These are phyloP conservation scores for Drymodes brunneopygia DNA, from an alignment of 2,113 vertebrate genomes.

Conservation along the genomic window DNA sequence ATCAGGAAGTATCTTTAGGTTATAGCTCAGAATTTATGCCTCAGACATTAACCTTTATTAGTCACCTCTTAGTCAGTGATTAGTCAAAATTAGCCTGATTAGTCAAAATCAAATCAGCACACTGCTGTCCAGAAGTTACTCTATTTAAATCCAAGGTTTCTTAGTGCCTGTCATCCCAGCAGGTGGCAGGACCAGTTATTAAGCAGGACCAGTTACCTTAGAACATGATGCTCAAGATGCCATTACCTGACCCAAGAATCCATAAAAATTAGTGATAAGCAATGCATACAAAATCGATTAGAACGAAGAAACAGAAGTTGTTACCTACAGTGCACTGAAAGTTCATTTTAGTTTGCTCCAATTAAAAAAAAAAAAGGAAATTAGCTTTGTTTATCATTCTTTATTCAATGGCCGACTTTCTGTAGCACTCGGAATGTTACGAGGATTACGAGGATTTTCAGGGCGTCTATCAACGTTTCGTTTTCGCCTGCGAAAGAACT, in stretches of 20 bases:
- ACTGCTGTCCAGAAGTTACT: neutral
- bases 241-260: neutral
- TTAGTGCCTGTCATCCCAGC: neutral
- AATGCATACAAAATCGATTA: neutral
- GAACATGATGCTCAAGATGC: neutral
- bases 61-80: too few relatives aligned
- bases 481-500: accelerated
- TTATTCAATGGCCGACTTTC: constrained; percentile 76
- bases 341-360: neutral
- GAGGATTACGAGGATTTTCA: neutral
- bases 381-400: neutral
- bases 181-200: neutral
- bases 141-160: neutral
- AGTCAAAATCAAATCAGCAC: neutral
- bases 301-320: neutral
- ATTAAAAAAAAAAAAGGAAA: neutral
- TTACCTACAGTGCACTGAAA: neutral
- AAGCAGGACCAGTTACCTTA: neutral
- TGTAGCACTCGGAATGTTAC: neutral
- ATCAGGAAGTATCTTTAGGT: neutral
- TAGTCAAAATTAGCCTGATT: too few relatives aligned
- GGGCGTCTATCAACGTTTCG: neutral
- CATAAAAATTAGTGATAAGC: neutral
- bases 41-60: neutral
- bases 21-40: neutral